Evolutionary conservation across 2,797 vertebrate species (phyloP), one percentile per base, ranked within the genome.

Genomic region (Sebastes diploproa): DNA sequence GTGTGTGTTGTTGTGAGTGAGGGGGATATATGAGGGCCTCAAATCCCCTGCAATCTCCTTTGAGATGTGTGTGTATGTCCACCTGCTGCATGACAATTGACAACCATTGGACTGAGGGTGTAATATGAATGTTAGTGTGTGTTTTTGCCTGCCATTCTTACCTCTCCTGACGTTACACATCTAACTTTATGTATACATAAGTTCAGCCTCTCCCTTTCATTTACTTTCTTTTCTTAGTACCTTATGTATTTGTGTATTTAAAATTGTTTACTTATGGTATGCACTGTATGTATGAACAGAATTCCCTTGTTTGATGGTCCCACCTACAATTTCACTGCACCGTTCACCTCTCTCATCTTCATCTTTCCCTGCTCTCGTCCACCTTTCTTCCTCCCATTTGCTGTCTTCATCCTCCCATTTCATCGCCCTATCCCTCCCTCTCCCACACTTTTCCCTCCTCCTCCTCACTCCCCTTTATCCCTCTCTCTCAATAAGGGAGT

Each of bases 401-500:
- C 62, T 74, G 18, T 72, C 79, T 60, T 59, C 25, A 64, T 72
- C 65, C 52, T 86, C 68, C 73, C 34, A 60, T 84, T 88, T 85
- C 85, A 83, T 64, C 27, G 55, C 52, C 63, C 62, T 63, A 36
- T 79, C 58, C 78, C 81, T 82, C 77, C 78, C 85, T 76, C 84
- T 84, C 46, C 65, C 63, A 69, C 82, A 79, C 85, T 76, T 81
- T 89, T 52, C 82, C 86, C 85, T 84, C 86, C 87, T 83, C 85
- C 86, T 77, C 82, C 83, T 86, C 78, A 81, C 85, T 86, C 77
- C 78, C 72, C 82, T 92, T 88, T 91, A 89, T 89, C 86, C 80
- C 94, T 95, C 95, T 94, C 91, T 95, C 95, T 96, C 95, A 96
- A 97, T 96, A 96, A 95, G 94, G 94, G 93, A 95, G 96, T 96